Percentiles rank a stretch among this genome's conserved stretches.
These are phyloP conservation scores for Lepidothrix coronata DNA, from an alignment of 2,113 vertebrate species.

Conservation along the genomic window DNA sequence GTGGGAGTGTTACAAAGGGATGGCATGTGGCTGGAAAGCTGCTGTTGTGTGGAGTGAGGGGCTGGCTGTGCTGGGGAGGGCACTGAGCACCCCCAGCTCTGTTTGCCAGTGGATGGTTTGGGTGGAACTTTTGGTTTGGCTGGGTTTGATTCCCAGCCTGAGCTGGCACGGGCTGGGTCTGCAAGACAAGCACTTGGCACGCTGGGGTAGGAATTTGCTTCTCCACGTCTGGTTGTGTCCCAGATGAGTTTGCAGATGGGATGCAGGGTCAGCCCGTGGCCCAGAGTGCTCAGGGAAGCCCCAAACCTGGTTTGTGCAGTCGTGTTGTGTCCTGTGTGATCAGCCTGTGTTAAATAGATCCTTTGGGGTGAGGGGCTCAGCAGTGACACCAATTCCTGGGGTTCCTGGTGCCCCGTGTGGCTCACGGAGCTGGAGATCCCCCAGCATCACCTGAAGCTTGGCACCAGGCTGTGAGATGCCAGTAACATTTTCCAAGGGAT, in stretches of 20 bases:
- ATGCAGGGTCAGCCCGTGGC: background rate
- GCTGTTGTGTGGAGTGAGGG: background rate
- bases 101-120: background rate
- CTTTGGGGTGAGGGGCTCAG: background rate
- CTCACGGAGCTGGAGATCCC: background rate
- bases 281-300: background rate
- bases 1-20: background rate
- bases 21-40: background rate
- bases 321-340: fast-evolving
- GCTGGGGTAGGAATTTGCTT: background rate
- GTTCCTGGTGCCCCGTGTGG: background rate
- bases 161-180: background rate
- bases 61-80: background rate
- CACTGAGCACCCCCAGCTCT: fast-evolving
- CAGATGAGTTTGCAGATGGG: background rate
- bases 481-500: fast-evolving
- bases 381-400: background rate
- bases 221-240: background rate
- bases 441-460: background rate
- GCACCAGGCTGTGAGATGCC: background rate
- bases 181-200: background rate
- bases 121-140: background rate
- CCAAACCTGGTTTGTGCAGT: background rate
- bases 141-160: background rate
- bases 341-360: fast-evolving